These are phyloP conservation scores for Rhabdornis inornatus DNA, from an alignment of 2,113 vertebrate genomes.

Conservation along the genomic window DNA sequence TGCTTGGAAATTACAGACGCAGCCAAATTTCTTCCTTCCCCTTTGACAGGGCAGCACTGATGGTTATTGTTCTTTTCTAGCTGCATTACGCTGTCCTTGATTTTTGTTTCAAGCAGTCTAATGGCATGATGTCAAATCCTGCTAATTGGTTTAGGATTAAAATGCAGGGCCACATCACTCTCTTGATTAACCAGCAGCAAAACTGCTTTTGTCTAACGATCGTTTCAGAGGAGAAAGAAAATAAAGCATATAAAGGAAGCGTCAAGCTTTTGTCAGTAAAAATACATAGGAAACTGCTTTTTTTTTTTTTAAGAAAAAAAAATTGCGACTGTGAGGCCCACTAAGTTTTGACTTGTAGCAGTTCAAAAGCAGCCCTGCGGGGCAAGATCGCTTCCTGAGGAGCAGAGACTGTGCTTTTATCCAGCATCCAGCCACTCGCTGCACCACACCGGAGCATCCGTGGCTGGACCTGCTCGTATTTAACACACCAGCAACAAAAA, in stretches of 20 bases:
- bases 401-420: not conserved
- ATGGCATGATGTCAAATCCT: slow-evolving; percentile 67
- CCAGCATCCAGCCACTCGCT: not conserved
- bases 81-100: slow-evolving; percentile 62
- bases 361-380: slow-evolving; percentile 18
- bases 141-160: slow-evolving; percentile 73
- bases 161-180: slow-evolving; percentile 69
- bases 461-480: not conserved
- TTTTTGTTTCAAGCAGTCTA: slow-evolving; percentile 67
- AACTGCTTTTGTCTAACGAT: slow-evolving; percentile 65
- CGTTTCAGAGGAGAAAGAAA: slow-evolving; percentile 53
- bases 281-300: slow-evolving; percentile 25
- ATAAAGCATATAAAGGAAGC: slow-evolving; percentile 57
- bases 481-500: not conserved
- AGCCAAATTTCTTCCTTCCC: slow-evolving; percentile 62
- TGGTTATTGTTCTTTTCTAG: slow-evolving; percentile 60
- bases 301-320: not conserved
- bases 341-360: slow-evolving; percentile 54
- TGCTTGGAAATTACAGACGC: slow-evolving; percentile 49
- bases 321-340: not conserved
- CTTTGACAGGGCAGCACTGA: slow-evolving; percentile 48
- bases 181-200: slow-evolving; percentile 68
- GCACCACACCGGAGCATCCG: fast-evolving
- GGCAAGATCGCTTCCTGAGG: not conserved
- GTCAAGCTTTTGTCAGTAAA: slow-evolving; percentile 47